Base-by-base conservation (phyloP, 2,113 vertebrate species). In the Oreotrochilus melanogaster region DNA sequence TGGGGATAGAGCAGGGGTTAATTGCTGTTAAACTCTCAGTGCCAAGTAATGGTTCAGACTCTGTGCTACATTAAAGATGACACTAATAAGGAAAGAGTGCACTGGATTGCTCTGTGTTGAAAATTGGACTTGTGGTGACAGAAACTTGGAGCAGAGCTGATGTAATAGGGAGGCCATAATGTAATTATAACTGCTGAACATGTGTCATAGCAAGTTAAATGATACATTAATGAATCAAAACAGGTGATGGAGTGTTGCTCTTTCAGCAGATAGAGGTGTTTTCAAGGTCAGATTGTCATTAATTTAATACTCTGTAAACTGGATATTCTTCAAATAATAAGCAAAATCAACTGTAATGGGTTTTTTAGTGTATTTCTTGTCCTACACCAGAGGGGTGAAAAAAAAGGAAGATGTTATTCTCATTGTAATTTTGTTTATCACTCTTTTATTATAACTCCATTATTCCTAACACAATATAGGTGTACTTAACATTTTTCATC, bases 11-110 rank as follows among this genome's bases (percentile, higher is more conserved):
- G 97, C 97, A 98, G 98, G 98, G 98, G 98, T 99, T 99, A 99
- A 99, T 99, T 99, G 98, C 98, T 98, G 98, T 98, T 99, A 98
- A 98, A 98, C 98, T 98, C 98, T 98, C 97, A 98, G 98, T 98
- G 98, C 97, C 98, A 97, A 98, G 97, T 97, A 98, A 98, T 98
- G 98, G 97, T 97, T 98, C 97, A 98, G 98, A 96, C 98, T 98
- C 97, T 97, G 97, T 98, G 98, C 98, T 98, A 98, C 98, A 98
- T 98, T 98, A 98, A 98, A 98, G 98, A 98, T 98, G 98, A 98
- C 98, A 98, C 98, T 98, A 98, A 99, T 98, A 98, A 98, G 98
- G 97, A 98, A 98, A 98, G 97, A 98, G 97, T 97, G 97, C 98
- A 93, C 97, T 97, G 98, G 98, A 98, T 98, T 97, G 97, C 97